Percentiles rank a stretch among this genome's conserved stretches.
Evolutionary conservation across 2,888 invertebrate species (phyloP).

Genomic region (Tridacna gigas): DNA sequence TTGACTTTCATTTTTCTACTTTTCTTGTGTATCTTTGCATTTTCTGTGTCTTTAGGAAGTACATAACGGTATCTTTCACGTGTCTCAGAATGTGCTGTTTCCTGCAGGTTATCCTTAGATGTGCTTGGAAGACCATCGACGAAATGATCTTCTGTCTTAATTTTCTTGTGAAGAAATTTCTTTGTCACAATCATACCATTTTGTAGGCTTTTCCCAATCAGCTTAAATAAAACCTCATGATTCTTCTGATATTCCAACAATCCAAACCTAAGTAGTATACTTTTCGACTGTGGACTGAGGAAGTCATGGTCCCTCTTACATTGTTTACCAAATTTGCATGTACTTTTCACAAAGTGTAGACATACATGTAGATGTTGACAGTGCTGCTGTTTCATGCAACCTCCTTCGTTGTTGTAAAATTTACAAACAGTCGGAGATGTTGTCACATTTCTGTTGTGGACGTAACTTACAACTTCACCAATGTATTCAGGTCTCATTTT

Average conservation of each 20-base stretch:
- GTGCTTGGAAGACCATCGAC: too few relatives aligned
- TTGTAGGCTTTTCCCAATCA: neutral
- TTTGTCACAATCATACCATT: neutral
- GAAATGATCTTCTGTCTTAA: neutral
- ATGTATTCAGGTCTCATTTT: neutral
- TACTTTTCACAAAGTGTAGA: constrained; percentile 29
- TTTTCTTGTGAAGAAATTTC: neutral
- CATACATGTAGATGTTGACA: constrained; percentile 44
- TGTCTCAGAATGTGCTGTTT: too few relatives aligned
- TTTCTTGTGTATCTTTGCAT: too few relatives aligned
- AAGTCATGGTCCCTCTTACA: constrained; percentile 39
- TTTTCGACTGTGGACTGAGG: neutral
- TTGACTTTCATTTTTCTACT: too few relatives aligned
- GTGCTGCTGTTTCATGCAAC: neutral
- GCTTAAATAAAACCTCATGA: neutral
- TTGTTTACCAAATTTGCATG: constrained; percentile 23
- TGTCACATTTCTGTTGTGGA: constrained; percentile 24
- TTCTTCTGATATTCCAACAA: neutral
- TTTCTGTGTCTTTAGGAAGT: too few relatives aligned
- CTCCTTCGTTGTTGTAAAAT: constrained; percentile 47
- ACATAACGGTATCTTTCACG: too few relatives aligned
- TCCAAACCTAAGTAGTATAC: constrained; percentile 21
- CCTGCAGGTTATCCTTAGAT: too few relatives aligned
- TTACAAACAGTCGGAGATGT: constrained; percentile 24
- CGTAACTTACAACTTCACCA: constrained; percentile 1